A percentile compares a stretch with the other conserved stretches of the same genome.
phyloP scores from a whole-genome alignment of 2,888 invertebrate genomes.

The Pyrrhia umbra region DNA sequence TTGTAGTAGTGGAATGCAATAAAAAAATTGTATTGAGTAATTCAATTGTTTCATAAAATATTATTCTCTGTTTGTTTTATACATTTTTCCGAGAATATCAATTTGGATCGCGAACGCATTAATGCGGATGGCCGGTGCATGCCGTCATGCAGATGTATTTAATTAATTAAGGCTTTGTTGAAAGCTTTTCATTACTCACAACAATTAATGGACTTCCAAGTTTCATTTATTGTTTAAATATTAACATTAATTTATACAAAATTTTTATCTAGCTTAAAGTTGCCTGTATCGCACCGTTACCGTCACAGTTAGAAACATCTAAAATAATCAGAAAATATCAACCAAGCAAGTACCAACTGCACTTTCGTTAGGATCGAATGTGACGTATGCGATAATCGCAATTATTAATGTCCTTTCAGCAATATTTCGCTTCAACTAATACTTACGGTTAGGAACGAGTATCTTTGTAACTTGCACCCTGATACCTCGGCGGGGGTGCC shows the following conservation, averaged over 20 bases:
- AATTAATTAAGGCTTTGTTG: neutral
- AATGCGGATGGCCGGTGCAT: neutral
- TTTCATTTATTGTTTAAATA: neutral
- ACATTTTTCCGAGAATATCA: neutral
- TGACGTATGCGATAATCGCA: too few relatives aligned
- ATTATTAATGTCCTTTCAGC: too few relatives aligned
- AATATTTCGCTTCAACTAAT: too few relatives aligned
- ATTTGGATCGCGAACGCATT: neutral
- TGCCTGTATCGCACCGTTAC: too few relatives aligned
- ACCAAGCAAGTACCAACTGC: too few relatives aligned
- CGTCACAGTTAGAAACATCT: too few relatives aligned
- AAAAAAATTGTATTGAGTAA: too few relatives aligned
- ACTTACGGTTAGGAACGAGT: conserved; percentile 80
- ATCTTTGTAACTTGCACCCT: conserved; percentile 81
- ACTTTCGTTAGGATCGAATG: too few relatives aligned
- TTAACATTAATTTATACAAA: neutral
- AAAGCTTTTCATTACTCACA: conserved; percentile 1
- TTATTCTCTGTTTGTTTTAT: neutral
- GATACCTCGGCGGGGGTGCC: conserved; percentile 82
- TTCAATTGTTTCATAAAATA: too few relatives aligned
- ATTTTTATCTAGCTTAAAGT: too few relatives aligned
- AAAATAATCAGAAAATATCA: too few relatives aligned
- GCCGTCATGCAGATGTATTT: neutral
- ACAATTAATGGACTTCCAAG: neutral
- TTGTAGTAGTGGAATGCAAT: too few relatives aligned